These are phyloP conservation scores for Astyanax mexicanus DNA, from an alignment of 2,797 vertebrate genomes.

Conservation along the genomic window DNA sequence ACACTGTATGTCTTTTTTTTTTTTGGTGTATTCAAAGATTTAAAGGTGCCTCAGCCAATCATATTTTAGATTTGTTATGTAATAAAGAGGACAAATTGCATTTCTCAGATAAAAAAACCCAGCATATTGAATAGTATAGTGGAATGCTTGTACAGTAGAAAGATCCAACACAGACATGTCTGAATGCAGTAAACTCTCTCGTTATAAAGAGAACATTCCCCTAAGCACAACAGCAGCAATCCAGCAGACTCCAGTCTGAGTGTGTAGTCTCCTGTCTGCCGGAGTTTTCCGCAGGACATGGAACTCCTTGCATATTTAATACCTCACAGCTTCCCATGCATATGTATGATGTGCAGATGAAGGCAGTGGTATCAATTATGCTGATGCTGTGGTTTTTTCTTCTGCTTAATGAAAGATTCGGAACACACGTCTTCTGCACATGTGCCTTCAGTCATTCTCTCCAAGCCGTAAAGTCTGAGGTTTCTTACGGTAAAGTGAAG, in stretches of 20 bases:
- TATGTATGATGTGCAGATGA: background rate
- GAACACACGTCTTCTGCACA: background rate
- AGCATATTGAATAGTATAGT: no score
- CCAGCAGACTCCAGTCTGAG: background rate
- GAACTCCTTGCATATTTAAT: slow-evolving; percentile 16
- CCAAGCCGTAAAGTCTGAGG: background rate
- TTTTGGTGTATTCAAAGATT: background rate
- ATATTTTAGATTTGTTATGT: no score
- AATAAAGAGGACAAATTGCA: no score
- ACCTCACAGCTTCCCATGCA: background rate
- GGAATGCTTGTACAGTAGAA: no score
- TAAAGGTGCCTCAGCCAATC: background rate
- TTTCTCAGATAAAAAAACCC: no score
- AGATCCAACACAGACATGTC: background rate
- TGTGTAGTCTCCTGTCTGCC: background rate
- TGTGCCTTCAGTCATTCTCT: background rate
- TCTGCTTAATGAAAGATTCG: slow-evolving; percentile 12
- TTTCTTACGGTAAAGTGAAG: background rate
- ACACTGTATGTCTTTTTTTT: no score
- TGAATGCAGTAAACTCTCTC: no score
- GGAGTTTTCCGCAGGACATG: slow-evolving; percentile 5
- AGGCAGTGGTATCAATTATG: slow-evolving; percentile 2
- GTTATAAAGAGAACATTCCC: background rate
- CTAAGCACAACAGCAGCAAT: background rate
- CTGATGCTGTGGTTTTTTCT: background rate